A percentile compares a stretch with the other conserved stretches of the same genome.
phyloP scores from a whole-genome alignment of 64 coral and sea anemone species.

The Stichodactyla helianthus region DNA sequence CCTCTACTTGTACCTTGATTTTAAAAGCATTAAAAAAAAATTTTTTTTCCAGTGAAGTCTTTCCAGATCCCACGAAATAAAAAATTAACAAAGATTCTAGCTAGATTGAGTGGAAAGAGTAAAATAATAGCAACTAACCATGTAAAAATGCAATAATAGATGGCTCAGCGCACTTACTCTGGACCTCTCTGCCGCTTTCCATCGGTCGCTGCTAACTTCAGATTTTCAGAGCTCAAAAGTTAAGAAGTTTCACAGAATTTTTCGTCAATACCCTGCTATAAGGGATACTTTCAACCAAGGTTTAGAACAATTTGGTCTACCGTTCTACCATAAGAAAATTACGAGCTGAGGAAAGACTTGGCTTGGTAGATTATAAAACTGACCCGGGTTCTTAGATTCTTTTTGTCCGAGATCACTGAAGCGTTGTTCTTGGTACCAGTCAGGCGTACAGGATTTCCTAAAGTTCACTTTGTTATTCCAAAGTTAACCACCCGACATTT shows the following conservation, averaged over 20 bases:
- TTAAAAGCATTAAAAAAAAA: too few species aligned
- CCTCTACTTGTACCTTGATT: too few species aligned
- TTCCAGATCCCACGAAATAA: too few species aligned
- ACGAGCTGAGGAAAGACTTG: not conserved
- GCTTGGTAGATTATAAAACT: not conserved
- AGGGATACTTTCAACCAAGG: not conserved
- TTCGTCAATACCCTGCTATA: not conserved
- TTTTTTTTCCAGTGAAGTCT: too few species aligned
- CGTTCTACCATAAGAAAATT: not conserved
- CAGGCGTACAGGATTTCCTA: not conserved
- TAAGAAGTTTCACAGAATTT: not conserved
- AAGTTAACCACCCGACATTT: constrained; percentile 14
- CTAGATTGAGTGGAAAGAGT: too few species aligned
- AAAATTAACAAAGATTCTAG: too few species aligned
- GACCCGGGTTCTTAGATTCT: not conserved
- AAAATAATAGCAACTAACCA: too few species aligned
- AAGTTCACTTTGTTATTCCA: not conserved
- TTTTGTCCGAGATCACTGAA: constrained; percentile 13
- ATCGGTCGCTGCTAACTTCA: not conserved
- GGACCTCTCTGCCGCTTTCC: not conserved
- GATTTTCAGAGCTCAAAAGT: not conserved
- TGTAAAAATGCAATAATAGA: too few species aligned
- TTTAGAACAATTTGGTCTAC: not conserved
- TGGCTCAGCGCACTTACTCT: not conserved
- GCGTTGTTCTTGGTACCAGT: constrained; percentile 14